Base-by-base conservation (phyloP, 2,888 invertebrate genomes). In the Dolichopus griseipennis region DNA sequence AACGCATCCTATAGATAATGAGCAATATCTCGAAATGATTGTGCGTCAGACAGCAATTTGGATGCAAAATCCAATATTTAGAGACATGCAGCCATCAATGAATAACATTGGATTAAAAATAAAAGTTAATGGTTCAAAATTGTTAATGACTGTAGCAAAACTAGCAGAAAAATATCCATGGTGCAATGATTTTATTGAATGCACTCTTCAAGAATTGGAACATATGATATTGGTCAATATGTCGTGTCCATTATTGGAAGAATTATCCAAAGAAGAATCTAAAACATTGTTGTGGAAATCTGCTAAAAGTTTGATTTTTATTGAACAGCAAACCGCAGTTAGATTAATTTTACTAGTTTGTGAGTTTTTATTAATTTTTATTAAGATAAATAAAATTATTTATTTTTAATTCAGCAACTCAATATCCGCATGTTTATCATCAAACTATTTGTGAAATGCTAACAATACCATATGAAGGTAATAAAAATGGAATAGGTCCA, bases 161-260 rank as follows among this genome's bases (percentile, higher is more conserved):
- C 73, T 80, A 71, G 76, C 80, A 0, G 79, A 81, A 8, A 75
- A 77, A 66, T 78, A 76, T 72, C 20, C 70, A 0, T 82, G 82
- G 82, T 82, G 81, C 70, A 79, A 79, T 43, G 84, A 85, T 67
- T 83, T 85, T 69, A 73, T 85, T 71, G 88, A 87, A 74, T 82
- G 81, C 67, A 84, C 87, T 34, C 76, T 89, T n/a, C 84, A 85
- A 74, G 87, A 88, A 75, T 80, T 88, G 61, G 88, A 88, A 73
- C 81, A 83, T 65, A 78, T 84, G 27, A 79, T 87, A 41, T 79
- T 85, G 20, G 81, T 81, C 61, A 81, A 81, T 65, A 75, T 80
- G 70, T 76, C 83, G 77, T 74, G 82, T 83, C 72, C 84, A 76
- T 74, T 87, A 3, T 76, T 89, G 34, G 81, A 78, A 21, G 87